Evolutionary conservation across 2,888 invertebrate species (phyloP).

Genomic region (Automeris io): DNA sequence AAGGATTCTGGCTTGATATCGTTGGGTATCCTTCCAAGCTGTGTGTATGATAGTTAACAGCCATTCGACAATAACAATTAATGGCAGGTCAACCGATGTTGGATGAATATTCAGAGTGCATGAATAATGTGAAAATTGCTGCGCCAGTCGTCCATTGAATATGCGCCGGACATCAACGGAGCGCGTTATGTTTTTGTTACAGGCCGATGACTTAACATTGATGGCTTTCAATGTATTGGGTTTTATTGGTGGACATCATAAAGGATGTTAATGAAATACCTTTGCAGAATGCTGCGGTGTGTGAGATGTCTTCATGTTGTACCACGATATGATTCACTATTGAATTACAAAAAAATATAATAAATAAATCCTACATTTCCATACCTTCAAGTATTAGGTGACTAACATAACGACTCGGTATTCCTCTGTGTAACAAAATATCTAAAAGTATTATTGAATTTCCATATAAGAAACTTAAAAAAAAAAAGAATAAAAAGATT

Average conservation of each 20-base stretch:
- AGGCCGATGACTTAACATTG: conserved; percentile 28
- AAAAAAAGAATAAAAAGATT: no score
- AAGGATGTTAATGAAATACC: conserved; percentile 6
- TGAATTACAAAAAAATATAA: no score
- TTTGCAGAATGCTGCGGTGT: conserved; percentile 5
- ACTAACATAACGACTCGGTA: no score
- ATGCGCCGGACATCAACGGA: conserved; percentile 46
- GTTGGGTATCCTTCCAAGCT: conserved; percentile 9
- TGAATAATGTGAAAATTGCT: conserved; percentile 63
- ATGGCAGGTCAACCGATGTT: conserved; percentile 57
- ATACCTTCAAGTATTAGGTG: no score
- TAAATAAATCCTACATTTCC: no score
- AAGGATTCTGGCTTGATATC: not conserved
- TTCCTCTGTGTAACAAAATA: no score
- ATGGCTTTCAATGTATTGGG: conserved; percentile 6
- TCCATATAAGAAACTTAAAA: no score
- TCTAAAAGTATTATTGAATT: no score
- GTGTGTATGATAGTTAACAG: conserved; percentile 36
- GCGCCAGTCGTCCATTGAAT: conserved; percentile 49
- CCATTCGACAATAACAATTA: conserved; percentile 61
- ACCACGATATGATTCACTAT: not conserved
- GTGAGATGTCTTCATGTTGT: conserved; percentile 4
- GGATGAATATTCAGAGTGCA: conserved; percentile 66
- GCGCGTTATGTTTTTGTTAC: conserved; percentile 38
- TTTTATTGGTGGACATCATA: conserved; percentile 10